Evolutionary conservation across 2,797 vertebrate genomes (phyloP), one percentile per base, ranked within the genome.

Genomic region (Pitangus sulphuratus): DNA sequence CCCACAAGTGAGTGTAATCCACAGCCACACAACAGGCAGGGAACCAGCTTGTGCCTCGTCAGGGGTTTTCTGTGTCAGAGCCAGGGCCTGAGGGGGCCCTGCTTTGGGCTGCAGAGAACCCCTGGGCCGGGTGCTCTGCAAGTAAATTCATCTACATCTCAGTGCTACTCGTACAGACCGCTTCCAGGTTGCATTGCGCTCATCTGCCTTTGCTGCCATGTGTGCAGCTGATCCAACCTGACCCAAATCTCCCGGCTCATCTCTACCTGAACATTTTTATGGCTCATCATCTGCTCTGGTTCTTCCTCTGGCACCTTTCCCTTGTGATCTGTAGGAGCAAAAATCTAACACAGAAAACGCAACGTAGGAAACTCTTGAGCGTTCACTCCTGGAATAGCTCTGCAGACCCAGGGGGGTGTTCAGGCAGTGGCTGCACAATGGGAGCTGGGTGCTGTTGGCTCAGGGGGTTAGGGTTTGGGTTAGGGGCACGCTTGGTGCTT

Each of bases 91-190:
- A 37, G 35, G 39, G 6, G 33, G 24, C 42, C 37, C 20, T 9
- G 3, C 4, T 3, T 40, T 4, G 40, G 62, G 75, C 71, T 47
- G 50, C 51, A 74, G 20, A 50, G 58, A 53, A 37, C 64, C 50
- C 31, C 39, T 19, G 68, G 39, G 15, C 58, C 47, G 16, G 39
- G 17, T 71, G 14, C 18, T 3, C 7, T 28, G 3, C 12, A 33
- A 39, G 4, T 1, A 2, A 24, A 79, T 9, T 44, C 0, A 1
- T 19, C 50, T 7, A 1, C 19, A 11, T 33, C 26, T 25, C 35
- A 16, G 45, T 44, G 37, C 58, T 33, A 20, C 68, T 25, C 17
- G 33, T 3, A 8, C 0, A 0, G n/a, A 33, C 25, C 0, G 0
- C 33, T 47, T 21, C 25, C 8, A 21, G 30, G 16, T 6, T 21